Percentiles rank a stretch among this genome's conserved stretches.
Evolutionary conservation across 2,113 vertebrate species (phyloP).

Genomic region (Mustelus asterias): DNA sequence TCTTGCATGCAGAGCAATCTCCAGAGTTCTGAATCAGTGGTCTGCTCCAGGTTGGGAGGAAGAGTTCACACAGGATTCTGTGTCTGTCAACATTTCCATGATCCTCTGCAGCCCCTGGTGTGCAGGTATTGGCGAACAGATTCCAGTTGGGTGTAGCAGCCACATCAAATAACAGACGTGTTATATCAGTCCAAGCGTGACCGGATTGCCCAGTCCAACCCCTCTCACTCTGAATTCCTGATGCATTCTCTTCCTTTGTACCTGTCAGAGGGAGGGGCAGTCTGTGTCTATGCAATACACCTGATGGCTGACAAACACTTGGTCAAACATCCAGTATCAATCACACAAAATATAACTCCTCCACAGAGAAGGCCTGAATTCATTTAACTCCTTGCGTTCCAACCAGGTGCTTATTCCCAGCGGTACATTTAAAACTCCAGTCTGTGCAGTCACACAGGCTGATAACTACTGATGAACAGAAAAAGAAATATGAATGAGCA

Average conservation of each 20-base stretch:
- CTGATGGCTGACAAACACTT: neutral
- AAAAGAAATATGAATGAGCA: neutral
- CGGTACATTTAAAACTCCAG: neutral
- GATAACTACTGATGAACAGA: neutral
- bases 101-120: neutral
- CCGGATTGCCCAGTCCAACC: neutral
- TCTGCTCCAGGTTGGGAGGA: neutral
- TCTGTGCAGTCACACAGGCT: neutral
- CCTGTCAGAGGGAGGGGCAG: neutral
- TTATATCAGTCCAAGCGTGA: neutral
- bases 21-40: neutral
- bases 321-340: neutral
- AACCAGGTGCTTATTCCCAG: neutral
- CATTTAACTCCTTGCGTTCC: neutral
- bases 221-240: neutral
- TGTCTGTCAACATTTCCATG: neutral
- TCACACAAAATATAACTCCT: neutral
- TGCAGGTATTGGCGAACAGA: neutral
- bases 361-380: neutral
- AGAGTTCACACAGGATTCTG: neutral
- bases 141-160: neutral
- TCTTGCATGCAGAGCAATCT: neutral
- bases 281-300: neutral
- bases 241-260: neutral
- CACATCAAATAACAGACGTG: neutral